A percentile compares a stretch with the other conserved stretches of the same genome.
These are phyloP conservation scores for Dolichallabes microphthalmus DNA, from an alignment of 2,113 vertebrate species.

Conservation along the genomic window DNA sequence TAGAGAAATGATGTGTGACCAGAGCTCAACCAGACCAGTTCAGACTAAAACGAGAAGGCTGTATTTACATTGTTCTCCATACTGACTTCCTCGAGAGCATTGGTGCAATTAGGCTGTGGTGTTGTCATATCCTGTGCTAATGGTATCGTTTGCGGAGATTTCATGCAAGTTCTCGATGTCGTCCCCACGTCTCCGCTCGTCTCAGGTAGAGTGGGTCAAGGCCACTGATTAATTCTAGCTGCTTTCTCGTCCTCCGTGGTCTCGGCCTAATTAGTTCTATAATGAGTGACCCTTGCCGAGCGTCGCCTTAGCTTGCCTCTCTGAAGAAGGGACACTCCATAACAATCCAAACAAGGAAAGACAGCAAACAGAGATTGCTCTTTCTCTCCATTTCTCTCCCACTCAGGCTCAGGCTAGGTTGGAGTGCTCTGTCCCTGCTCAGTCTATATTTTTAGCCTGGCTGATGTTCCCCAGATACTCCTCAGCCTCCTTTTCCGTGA, in stretches of 20 bases:
- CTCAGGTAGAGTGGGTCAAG: slow-evolving; percentile 26
- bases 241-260: slow-evolving; percentile 10
- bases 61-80: not conserved
- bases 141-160: not conserved
- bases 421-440: slow-evolving; percentile 28
- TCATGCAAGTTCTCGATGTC: not conserved
- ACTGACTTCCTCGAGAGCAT: slow-evolving; percentile 6
- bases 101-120: slow-evolving; percentile 17
- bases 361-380: not conserved
- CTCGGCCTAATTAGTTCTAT: slow-evolving; percentile 44
- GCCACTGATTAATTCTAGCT: slow-evolving; percentile 29
- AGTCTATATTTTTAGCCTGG: slow-evolving; percentile 46
- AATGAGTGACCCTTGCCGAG: slow-evolving; percentile 33
- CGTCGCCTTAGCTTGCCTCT: not conserved
- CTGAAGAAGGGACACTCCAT: not conserved
- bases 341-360: slow-evolving; percentile 33
- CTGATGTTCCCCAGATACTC: slow-evolving; percentile 41
- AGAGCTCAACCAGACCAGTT: slow-evolving; percentile 3
- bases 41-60: not conserved
- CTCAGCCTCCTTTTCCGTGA: slow-evolving; percentile 33
- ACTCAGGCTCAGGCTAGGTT: not conserved
- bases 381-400: not conserved
- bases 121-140: slow-evolving; percentile 19
- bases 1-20: not conserved
- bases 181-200: not conserved